These are phyloP conservation scores for Penaeus monodon DNA, from an alignment of 2,888 invertebrate genomes.

Conservation along the genomic window DNA sequence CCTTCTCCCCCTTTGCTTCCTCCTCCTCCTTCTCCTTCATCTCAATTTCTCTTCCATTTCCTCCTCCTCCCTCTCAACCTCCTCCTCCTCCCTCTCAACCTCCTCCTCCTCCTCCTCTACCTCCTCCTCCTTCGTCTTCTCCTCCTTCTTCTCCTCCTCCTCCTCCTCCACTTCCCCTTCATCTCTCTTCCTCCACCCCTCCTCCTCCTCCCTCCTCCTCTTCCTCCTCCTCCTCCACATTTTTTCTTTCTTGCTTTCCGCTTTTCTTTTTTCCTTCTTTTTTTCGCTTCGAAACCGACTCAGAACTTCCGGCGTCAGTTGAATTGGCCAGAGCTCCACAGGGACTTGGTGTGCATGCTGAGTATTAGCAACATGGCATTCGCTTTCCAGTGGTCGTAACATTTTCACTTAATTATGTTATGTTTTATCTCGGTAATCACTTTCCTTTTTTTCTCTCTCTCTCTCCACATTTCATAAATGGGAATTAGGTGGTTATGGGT, in stretches of 20 bases:
- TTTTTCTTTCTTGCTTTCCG: background rate
- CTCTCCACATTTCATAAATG: background rate
- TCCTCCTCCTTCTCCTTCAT: background rate
- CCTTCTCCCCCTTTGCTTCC: background rate
- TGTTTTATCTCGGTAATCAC: background rate
- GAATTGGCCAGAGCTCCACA: too few species aligned
- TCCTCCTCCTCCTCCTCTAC: background rate
- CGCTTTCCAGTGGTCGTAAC: too few species aligned
- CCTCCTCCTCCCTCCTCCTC: background rate
- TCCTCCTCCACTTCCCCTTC: background rate
- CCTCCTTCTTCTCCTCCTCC: background rate
- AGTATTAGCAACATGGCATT: too few species aligned
- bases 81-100: too few species aligned
- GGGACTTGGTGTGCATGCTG: too few species aligned
- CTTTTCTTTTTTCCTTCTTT: background rate
- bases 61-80: background rate
- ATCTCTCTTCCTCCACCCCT: background rate
- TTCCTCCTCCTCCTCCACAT: background rate
- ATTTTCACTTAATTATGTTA: background rate
- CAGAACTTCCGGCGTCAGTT: background rate
- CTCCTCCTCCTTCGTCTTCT: background rate
- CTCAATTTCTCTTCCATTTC: background rate
- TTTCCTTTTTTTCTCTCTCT: background rate
- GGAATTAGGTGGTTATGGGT: too few species aligned
- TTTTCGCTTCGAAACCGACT: background rate